Base-by-base conservation (phyloP, 2,797 vertebrate species). In the Trematocara caparti region DNA sequence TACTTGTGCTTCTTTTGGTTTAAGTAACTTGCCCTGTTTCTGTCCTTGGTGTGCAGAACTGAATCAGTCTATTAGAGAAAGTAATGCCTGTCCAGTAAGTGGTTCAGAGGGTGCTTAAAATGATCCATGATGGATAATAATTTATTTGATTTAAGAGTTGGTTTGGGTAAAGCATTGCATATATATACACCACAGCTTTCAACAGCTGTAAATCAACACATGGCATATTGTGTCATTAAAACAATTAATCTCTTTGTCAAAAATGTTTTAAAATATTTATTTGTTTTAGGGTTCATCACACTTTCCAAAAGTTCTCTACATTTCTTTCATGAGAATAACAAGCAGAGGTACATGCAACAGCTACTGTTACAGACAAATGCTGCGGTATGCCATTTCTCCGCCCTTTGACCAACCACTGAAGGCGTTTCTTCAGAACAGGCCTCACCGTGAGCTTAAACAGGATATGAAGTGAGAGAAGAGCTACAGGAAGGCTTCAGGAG, bases 31-130 rank as follows among this genome's bases (percentile, higher is more conserved):
- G 7, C 12, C 6, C 34, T 14, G 59, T 21, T 40, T 21, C 3
- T 40, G 1, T 40, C n/a, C 1, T 64, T 0, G 0, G 0, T 0
- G 2, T 1, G 59, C n/a, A 64, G 59, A 64, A 21, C 0, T 21
- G 17, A 64, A 21, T 64, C 11, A 38, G 34, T 38, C 59, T 14
- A 21, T 64, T 40, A 0, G 12, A 21, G n/a, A 38, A 40, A 21
- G 1, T 0, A 8, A 21, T 6, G 55, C 17, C 1, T 59, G 36
- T 24, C 2, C 36, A 24, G 7, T 24, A 66, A 24, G 19, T 24
- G 38, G 36, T 66, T 9, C 38, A 2, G 36, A 24, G 19, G 19
- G 19, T 64, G 12, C 1, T 40, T 8, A 64, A 13, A 9, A 24
- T 66, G 8, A 27, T 15, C 0, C 13, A 40, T 3, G 11, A 66